Conservation (phyloP, 2,113 vertebrate species). For the Clarias magur region DNA sequence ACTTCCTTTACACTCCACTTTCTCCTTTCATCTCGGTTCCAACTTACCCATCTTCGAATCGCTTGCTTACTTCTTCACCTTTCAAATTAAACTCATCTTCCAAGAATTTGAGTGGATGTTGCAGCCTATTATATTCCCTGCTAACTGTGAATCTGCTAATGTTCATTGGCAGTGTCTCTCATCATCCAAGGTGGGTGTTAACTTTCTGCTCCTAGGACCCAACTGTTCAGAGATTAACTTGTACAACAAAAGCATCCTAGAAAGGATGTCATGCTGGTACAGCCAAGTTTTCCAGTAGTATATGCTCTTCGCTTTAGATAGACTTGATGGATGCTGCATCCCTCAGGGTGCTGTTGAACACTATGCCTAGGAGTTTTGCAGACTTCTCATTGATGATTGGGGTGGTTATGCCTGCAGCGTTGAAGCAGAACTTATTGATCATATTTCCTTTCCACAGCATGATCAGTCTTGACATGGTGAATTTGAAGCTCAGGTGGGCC, state of each 20-base stretch:
- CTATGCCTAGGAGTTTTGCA: neutral
- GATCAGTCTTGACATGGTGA: neutral
- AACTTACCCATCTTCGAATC: neutral
- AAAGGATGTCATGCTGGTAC: neutral
- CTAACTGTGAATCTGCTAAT: neutral
- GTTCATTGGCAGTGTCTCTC: neutral
- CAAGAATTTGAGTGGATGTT: neutral
- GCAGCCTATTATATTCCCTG: neutral
- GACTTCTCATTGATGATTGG: neutral
- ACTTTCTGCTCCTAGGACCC: neutral
- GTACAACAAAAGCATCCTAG: neutral
- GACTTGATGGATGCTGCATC: neutral
- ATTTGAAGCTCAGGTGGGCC: neutral
- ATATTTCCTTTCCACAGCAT: slow-evolving; percentile 3
- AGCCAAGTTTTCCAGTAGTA: neutral
- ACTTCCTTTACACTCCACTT: neutral
- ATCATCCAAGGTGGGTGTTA: neutral
- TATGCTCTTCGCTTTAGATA: neutral
- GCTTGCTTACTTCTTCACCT: neutral
- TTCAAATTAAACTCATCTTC: neutral
- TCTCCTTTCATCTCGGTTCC: neutral
- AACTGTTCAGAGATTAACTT: neutral
- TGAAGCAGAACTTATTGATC: neutral
- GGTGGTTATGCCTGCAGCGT: neutral
- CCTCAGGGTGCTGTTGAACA: slow-evolving; percentile 4